These are phyloP conservation scores for Macrosiphum euphorbiae DNA, from an alignment of 2,888 invertebrate species.

Conservation along the genomic window DNA sequence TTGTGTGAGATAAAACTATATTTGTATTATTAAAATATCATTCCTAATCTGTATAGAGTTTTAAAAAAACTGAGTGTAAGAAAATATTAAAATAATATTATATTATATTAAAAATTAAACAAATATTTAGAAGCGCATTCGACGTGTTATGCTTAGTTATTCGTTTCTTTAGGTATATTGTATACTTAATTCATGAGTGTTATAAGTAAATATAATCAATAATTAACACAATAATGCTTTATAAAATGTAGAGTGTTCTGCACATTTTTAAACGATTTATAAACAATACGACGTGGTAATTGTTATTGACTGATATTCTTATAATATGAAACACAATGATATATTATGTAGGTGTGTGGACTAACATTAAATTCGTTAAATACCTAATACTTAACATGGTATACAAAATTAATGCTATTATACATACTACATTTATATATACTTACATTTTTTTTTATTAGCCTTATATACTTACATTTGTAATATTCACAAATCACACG, in stretches of 20 bases:
- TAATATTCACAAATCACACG: background rate
- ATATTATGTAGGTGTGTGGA: background rate
- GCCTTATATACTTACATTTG: background rate
- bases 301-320: background rate
- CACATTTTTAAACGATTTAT: background rate
- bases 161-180: background rate
- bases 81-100: background rate
- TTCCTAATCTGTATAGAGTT: background rate
- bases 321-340: background rate
- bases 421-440: too few species aligned
- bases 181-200: background rate
- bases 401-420: background rate
- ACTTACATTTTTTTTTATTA: too few species aligned
- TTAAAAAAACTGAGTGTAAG: background rate
- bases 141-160: background rate
- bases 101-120: background rate
- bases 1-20: background rate
- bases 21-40: background rate
- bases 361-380: background rate
- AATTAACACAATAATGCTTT: background rate
- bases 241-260: background rate
- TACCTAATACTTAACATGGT: background rate
- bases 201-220: background rate
- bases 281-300: background rate
- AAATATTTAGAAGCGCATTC: background rate